Percentiles rank a stretch among this genome's conserved stretches.
phyloP scores from a whole-genome alignment of 2,113 vertebrate genomes.

The Microtus richardsoni region DNA sequence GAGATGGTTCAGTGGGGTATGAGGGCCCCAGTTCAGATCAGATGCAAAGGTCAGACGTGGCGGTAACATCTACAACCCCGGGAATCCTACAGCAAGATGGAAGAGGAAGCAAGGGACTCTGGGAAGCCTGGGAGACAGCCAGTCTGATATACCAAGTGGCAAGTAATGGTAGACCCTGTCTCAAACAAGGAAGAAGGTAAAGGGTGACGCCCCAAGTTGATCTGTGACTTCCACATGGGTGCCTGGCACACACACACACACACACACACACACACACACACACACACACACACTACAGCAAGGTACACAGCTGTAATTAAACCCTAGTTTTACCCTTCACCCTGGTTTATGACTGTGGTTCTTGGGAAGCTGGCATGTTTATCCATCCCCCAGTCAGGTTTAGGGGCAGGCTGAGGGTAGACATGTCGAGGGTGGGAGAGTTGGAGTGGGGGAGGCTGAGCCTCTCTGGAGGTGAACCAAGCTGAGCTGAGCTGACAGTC shows the following conservation, averaged over 20 bases:
- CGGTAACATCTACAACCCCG: neutral
- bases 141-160: neutral
- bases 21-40: neutral
- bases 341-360: neutral
- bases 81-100: neutral
- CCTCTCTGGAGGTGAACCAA: neutral
- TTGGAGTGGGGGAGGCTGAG: neutral
- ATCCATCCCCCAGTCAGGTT: neutral
- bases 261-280: neutral
- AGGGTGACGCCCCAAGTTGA: neutral
- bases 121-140: neutral
- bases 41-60: neutral
- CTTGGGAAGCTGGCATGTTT: slow-evolving; percentile 69
- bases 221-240: neutral
- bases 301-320: neutral
- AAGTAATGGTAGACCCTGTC: neutral
- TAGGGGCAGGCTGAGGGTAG: neutral
- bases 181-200: neutral
- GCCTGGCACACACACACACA: neutral
- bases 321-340: neutral
- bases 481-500: neutral
- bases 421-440: neutral
- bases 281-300: neutral
- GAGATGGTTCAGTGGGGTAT: neutral
- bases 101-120: neutral